phyloP scores from a whole-genome alignment of 2,113 vertebrate genomes.

The Tinamus guttatus region DNA sequence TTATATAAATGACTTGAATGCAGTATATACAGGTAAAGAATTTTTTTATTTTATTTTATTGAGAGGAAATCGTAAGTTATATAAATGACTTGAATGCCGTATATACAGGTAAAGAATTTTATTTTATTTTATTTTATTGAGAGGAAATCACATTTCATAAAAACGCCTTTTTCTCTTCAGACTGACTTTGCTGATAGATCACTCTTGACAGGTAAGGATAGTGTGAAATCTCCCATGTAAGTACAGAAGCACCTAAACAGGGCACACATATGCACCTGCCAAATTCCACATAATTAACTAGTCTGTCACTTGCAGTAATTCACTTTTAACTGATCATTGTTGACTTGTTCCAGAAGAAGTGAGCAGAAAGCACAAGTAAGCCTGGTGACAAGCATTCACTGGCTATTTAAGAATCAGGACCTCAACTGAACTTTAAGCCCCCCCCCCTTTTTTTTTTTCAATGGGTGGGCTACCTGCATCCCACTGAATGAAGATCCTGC shows the following conservation, averaged over 20 bases:
- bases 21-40: neutral
- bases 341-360: neutral
- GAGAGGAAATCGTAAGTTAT: neutral
- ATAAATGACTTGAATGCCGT: neutral
- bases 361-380: neutral
- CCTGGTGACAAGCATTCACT: neutral
- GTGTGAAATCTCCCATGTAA: neutral
- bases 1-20: neutral
- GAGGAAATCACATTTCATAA: neutral
- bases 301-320: neutral
- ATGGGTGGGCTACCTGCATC: neutral
- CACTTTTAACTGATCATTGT: neutral
- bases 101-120: neutral
- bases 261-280: neutral
- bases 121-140: neutral
- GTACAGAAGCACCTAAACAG: neutral
- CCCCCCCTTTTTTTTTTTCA: neutral
- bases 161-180: neutral
- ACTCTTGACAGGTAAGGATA: neutral
- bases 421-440: neutral
- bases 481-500: neutral
- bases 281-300: neutral
- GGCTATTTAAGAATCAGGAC: neutral
- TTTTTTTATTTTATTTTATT: neutral
- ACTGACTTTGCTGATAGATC: neutral